Evolutionary conservation across 1,140 invertebrate species (phyloP), one percentile per base, ranked within the genome.

Genomic region (Latrodectus geometricus): DNA sequence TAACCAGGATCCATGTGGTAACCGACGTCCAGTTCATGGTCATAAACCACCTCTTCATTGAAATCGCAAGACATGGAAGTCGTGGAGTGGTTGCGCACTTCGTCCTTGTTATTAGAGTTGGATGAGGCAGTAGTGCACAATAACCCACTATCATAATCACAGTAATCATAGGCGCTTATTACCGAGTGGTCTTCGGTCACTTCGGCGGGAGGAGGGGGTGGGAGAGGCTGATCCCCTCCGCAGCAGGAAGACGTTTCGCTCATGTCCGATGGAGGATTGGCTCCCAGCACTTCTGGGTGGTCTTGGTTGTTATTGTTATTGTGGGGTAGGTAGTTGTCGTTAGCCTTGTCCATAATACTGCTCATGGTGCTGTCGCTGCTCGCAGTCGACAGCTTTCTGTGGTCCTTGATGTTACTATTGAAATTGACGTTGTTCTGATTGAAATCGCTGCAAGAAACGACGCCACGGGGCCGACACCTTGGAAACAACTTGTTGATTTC

Each of bases 401-500:
- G 82, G 73, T 88, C 79, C 87, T 88, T 48, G 66, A 75, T 84
- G 66, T 83, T 80, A 52, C 82, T 77, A 23, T 54, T 74, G 68
- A 35, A 56, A 35, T 50, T 68, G 68, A 87, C 83, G 69, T 87
- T 91, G 90, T 92, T 91, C 89, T 90, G 90, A 88, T 91, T 91
- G 88, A 90, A 90, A 85, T 92, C 90, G 88, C 89, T 89, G 89
- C 89, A 88, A 76, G 89, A 88, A 61, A 70, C 69, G 49, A 65
- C 56, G 89, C 92, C 92, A 90, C 93, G 92, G 87, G 95, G 95
- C 88, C 95, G 93, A 92, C 95, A 96, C 94, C 95, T 95, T 88
- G 95, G 95, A 92, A 96, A 96, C 88, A 96, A 93, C 90, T 94
- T 93, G 89, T 94, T 95, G 91, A 96, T 95, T 91, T 95, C 94